Evolutionary conservation across 2,797 vertebrate species (phyloP).

Genomic region (Zalophus californianus): DNA sequence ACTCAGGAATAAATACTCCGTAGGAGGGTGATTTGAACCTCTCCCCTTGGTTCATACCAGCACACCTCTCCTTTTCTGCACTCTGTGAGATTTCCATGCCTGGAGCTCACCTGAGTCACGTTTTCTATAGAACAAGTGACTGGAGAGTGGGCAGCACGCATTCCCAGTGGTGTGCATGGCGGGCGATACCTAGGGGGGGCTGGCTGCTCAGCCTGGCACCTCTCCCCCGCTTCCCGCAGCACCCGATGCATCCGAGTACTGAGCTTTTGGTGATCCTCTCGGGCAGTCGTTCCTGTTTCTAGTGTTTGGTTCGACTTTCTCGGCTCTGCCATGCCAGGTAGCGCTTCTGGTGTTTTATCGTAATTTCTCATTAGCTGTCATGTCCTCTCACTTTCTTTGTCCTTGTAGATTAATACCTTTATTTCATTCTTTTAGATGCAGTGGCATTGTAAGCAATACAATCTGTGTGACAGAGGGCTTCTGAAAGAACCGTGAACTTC

Average conservation of each 20-base stretch:
- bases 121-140: background rate
- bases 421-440: background rate
- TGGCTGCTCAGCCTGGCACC: background rate
- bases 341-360: background rate
- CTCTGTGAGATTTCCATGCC: background rate
- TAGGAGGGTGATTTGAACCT: background rate
- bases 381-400: background rate
- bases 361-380: background rate
- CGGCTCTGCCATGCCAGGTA: background rate
- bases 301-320: background rate
- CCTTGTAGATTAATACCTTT: background rate
- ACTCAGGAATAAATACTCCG: background rate
- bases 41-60: background rate
- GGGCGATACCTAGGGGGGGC: too few relatives aligned
- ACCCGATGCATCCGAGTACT: background rate
- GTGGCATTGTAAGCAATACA: background rate
- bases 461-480: background rate
- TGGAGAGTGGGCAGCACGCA: too few relatives aligned
- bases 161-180: too few relatives aligned
- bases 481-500: conserved; percentile 41
- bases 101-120: background rate
- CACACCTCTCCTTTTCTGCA: background rate
- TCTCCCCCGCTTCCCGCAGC: background rate
- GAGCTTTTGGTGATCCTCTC: background rate
- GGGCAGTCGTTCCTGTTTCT: background rate